phyloP scores from a whole-genome alignment of 2,797 vertebrate species.

The Chelon auratus region DNA sequence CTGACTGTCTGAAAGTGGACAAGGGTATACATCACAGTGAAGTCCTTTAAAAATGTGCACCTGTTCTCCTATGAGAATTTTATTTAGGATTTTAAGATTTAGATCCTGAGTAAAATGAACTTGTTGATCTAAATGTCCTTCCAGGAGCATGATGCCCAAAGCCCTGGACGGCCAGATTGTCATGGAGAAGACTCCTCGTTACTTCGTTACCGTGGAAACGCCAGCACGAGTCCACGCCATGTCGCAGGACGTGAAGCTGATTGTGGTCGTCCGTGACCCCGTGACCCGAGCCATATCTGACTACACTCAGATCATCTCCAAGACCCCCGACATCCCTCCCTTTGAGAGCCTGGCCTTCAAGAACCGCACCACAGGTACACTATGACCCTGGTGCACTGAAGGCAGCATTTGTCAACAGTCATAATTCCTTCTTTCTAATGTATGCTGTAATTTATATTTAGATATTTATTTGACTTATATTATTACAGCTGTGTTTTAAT shows the following conservation, averaged over 20 bases:
- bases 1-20: too few relatives aligned
- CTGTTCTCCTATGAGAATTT: too few relatives aligned
- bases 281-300: slow-evolving; percentile 88
- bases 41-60: too few relatives aligned
- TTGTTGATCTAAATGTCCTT: slow-evolving; percentile 23
- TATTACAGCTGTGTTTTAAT: too few relatives aligned
- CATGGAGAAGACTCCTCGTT: slow-evolving; percentile 89
- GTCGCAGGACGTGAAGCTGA: slow-evolving; percentile 85
- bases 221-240: slow-evolving; percentile 85
- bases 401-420: neutral
- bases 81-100: too few relatives aligned
- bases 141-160: slow-evolving; percentile 88
- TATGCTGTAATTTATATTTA: too few relatives aligned
- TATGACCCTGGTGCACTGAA: too few relatives aligned
- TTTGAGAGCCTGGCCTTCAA: slow-evolving; percentile 87
- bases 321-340: slow-evolving; percentile 82
- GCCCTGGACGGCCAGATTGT: slow-evolving; percentile 87
- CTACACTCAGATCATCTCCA: slow-evolving; percentile 89
- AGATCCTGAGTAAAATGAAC: neutral
- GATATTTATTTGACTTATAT: too few relatives aligned
- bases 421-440: neutral
- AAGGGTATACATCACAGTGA: too few relatives aligned
- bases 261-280: slow-evolving; percentile 88
- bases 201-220: slow-evolving; percentile 86
- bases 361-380: slow-evolving; percentile 78